A percentile compares a stretch with the other conserved stretches of the same genome.
phyloP scores from a whole-genome alignment of 2,888 invertebrate species.

The Dolichopus griseipennis region DNA sequence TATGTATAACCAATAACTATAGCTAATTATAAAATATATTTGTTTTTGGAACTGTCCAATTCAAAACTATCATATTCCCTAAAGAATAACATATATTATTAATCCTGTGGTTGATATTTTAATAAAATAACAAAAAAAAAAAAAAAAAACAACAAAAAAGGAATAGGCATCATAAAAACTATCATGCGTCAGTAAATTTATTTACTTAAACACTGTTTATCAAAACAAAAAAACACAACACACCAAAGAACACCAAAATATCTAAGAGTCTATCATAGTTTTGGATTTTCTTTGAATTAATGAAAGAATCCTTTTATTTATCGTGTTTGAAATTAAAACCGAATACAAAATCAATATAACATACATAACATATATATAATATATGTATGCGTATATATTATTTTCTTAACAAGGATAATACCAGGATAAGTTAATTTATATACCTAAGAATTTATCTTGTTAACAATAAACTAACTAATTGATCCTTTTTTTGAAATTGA shows the following conservation, averaged over 20 bases:
- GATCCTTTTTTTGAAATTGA: slow-evolving; percentile 3
- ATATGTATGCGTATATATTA: background rate
- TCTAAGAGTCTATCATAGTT: no score
- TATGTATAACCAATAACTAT: no score
- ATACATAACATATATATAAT: no score
- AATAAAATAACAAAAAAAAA: background rate
- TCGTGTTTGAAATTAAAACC: no score
- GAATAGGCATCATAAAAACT: background rate
- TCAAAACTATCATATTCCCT: background rate
- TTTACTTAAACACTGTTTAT: slow-evolving; percentile 6
- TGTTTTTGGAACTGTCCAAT: background rate
- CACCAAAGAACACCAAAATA: no score
- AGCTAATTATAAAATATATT: no score
- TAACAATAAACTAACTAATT: slow-evolving; percentile 1
- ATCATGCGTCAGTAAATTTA: slow-evolving; percentile 3
- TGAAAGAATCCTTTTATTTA: no score
- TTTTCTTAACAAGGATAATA: slow-evolving; percentile 2
- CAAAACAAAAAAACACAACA: background rate
- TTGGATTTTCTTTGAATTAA: no score
- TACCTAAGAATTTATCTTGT: slow-evolving; percentile 2
- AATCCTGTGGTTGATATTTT: background rate
- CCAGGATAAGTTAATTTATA: slow-evolving; percentile 2
- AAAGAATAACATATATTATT: background rate
- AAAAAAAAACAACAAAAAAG: no score
- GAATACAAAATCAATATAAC: no score